phyloP scores from a whole-genome alignment of 2,113 vertebrate genomes.

The Apteryx owenii region DNA sequence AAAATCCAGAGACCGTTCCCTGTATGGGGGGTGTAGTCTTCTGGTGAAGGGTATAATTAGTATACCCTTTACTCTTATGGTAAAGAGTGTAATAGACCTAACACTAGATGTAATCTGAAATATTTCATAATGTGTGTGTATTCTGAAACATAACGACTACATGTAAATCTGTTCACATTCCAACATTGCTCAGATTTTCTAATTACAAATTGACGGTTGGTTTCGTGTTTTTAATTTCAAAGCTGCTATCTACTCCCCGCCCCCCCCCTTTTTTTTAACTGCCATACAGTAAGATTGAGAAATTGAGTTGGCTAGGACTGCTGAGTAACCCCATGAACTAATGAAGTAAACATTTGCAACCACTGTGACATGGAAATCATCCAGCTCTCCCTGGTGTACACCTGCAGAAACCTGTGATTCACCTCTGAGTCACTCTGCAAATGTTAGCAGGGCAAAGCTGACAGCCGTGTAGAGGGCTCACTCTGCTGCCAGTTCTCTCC shows the following conservation, averaged over 20 bases:
- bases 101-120: not conserved
- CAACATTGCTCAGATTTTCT: constrained; percentile 30
- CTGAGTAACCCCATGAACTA: constrained; percentile 82
- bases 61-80: not conserved
- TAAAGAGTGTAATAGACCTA: not conserved
- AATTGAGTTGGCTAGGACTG: constrained; percentile 72
- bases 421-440: constrained; percentile 83
- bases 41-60: not conserved
- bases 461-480: constrained; percentile 49
- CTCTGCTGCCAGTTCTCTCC: constrained; percentile 69
- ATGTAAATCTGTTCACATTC: not conserved
- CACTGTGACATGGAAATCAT: constrained; percentile 77
- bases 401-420: constrained; percentile 85
- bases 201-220: constrained; percentile 47
- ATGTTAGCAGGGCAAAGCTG: constrained; percentile 75
- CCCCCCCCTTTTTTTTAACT: not conserved
- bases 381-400: constrained; percentile 80
- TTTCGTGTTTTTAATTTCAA: constrained; percentile 51
- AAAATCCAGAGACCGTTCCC: not conserved
- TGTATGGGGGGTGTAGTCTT: not conserved
- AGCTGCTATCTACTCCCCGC: not conserved
- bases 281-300: constrained; percentile 68
- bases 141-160: not conserved
- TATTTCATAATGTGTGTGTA: not conserved
- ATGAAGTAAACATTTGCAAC: constrained; percentile 82